Percentiles rank a stretch among this genome's conserved stretches.
phyloP scores from a whole-genome alignment of 1,140 invertebrate species.

The Spodoptera frugiperda region DNA sequence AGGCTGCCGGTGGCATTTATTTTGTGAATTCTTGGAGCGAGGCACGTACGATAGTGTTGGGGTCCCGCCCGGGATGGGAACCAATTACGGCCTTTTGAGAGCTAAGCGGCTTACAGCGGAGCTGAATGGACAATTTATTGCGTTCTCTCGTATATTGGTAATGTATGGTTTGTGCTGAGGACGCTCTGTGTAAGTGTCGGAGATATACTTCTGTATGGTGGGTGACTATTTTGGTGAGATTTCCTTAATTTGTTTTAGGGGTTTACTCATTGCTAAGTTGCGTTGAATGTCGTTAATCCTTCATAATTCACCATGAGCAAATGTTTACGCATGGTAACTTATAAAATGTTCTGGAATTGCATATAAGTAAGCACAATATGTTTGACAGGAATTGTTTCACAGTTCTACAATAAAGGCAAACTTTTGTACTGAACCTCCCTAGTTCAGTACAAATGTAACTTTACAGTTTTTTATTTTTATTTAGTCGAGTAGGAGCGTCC shows the following conservation, averaged over 20 bases:
- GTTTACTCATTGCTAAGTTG: too few relatives aligned
- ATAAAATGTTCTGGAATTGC: too few relatives aligned
- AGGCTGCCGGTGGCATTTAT: neutral
- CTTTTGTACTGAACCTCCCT: neutral
- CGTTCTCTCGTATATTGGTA: neutral
- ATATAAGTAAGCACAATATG: too few relatives aligned
- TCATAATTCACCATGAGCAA: too few relatives aligned
- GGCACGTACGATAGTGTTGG: conserved; percentile 7
- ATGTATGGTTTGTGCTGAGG: neutral
- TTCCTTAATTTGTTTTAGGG: too few relatives aligned
- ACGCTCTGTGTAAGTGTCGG: neutral
- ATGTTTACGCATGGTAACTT: too few relatives aligned
- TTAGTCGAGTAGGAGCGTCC: neutral
- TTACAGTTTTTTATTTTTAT: conserved; percentile 9
- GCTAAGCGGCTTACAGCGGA: neutral
- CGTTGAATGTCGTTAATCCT: too few relatives aligned
- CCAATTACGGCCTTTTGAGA: conserved; percentile 27
- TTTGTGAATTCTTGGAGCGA: neutral
- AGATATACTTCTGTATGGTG: neutral
- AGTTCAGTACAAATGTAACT: neutral
- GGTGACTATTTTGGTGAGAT: too few relatives aligned
- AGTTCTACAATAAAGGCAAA: neutral
- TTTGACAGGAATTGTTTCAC: too few relatives aligned
- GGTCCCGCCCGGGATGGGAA: neutral
- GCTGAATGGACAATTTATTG: neutral